Evolutionary conservation across 2,888 invertebrate species (phyloP), one percentile per base, ranked within the genome.

Genomic region (Aleiodes testaceus): DNA sequence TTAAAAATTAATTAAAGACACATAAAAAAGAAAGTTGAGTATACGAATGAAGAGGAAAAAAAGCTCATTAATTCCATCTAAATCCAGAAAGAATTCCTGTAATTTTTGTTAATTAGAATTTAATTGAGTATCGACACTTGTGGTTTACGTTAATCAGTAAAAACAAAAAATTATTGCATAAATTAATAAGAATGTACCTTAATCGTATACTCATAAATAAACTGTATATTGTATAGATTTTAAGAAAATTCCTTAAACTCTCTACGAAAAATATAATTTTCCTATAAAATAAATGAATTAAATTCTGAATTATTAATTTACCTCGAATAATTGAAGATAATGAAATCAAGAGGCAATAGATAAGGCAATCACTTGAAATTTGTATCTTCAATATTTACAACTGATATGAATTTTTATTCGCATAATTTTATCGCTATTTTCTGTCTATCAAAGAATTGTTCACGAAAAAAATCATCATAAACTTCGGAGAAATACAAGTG

Each of bases 211-310:
- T 52, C 52, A 22, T 12, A 22, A 22, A 22, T 12, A n/a, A n/a
- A 22, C 22, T 52, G 52, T 52, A 20, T 52, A 52, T 52, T 53
- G 53, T 53, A 53, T 26, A 22, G 14, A 26, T 30, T 22, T 53
- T 14, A 11, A 53, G 53, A 53, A 30, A 26, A 53, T 30, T 53
- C 26, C 53, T 52, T 52, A 12, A 26, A 45, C n/a, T 26, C 22
- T 53, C 22, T 53, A 36, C 26, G 4, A 53, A 26, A 53, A 53
- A 53, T 53, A 53, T 53, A 53, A 53, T 53, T 53, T 53, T 53
- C n/a, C 26, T 53, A 53, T 12, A 53, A 53, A 53, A 53, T 22
- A 9, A 20, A 20, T 18, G 1, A 52, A 52, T 7, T 53, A 26
- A 53, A n/a, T 26, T 14, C 26, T 20, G 11, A 53, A 26, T 14